A percentile compares a stretch with the other conserved stretches of the same genome.
phyloP scores from a whole-genome alignment of 1,140 invertebrate species.

The Drosophila pandora region DNA sequence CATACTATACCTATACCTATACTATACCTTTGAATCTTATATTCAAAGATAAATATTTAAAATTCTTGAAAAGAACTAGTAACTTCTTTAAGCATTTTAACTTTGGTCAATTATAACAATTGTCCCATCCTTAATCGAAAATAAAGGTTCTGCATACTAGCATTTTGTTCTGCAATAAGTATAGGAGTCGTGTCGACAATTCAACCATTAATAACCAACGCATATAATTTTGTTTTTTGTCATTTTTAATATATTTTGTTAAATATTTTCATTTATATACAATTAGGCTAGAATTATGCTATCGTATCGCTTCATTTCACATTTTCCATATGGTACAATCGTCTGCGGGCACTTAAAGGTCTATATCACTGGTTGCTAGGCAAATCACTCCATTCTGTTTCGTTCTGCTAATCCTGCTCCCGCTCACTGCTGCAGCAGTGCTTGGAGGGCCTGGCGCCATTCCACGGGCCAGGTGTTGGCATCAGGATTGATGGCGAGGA shows the following conservation, averaged over 20 bases:
- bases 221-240: background rate
- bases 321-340: constrained; percentile 53
- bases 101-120: background rate
- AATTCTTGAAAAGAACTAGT: background rate
- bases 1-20: background rate
- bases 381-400: constrained; percentile 63
- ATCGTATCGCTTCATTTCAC: constrained; percentile 8
- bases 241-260: constrained; percentile 3
- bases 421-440: constrained; percentile 53
- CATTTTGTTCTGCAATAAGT: background rate
- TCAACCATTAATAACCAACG: background rate
- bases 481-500: constrained; percentile 71
- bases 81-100: background rate
- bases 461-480: constrained; percentile 70
- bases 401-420: background rate
- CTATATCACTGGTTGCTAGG: constrained; percentile 79
- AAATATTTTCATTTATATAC: constrained; percentile 41
- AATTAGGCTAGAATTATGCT: constrained; percentile 40
- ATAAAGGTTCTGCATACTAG: background rate
- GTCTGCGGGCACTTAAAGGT: constrained; percentile 45
- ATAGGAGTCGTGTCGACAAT: background rate
- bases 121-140: background rate
- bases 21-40: too few species aligned
- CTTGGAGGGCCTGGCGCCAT: constrained; percentile 64
- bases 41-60: background rate